Conservation (phyloP, 2,113 vertebrate genomes). For the Rhinichthys klamathensis region DNA sequence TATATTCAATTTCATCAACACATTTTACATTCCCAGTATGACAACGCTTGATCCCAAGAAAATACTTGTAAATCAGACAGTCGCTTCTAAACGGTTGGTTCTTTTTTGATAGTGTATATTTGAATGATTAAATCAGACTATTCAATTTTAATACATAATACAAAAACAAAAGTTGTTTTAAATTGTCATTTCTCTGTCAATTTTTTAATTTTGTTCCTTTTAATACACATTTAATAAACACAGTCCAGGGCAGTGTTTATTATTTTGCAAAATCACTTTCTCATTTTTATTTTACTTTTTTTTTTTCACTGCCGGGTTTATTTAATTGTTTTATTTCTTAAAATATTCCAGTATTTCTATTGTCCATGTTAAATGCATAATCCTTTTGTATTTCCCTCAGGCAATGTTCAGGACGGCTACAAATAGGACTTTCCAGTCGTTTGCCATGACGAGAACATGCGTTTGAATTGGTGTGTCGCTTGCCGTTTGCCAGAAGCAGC, state of each 20-base stretch:
- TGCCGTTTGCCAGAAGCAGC: slow-evolving; percentile 65
- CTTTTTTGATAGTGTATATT: background rate
- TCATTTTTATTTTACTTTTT: background rate
- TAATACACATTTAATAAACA: background rate
- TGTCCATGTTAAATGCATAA: background rate
- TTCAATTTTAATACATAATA: background rate
- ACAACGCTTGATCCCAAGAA: background rate
- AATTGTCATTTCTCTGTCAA: background rate
- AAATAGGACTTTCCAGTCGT: slow-evolving; percentile 72
- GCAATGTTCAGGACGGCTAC: slow-evolving; percentile 75
- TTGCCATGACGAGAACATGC: slow-evolving; percentile 73
- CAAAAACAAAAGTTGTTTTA: background rate
- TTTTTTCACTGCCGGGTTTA: background rate
- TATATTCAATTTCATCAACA: no score
- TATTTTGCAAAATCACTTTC: background rate
- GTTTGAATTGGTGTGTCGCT: slow-evolving; percentile 75
- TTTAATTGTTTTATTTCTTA: background rate
- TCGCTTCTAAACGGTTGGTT: background rate
- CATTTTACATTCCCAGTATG: no score
- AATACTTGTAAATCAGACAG: no score
- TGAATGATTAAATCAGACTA: background rate
- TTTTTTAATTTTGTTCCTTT: background rate
- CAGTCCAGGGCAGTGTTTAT: background rate
- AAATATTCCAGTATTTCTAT: background rate
- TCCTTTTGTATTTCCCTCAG: slow-evolving; percentile 60